Base-by-base conservation (phyloP, 1,140 invertebrate species). In the Drosophila arawakana region DNA sequence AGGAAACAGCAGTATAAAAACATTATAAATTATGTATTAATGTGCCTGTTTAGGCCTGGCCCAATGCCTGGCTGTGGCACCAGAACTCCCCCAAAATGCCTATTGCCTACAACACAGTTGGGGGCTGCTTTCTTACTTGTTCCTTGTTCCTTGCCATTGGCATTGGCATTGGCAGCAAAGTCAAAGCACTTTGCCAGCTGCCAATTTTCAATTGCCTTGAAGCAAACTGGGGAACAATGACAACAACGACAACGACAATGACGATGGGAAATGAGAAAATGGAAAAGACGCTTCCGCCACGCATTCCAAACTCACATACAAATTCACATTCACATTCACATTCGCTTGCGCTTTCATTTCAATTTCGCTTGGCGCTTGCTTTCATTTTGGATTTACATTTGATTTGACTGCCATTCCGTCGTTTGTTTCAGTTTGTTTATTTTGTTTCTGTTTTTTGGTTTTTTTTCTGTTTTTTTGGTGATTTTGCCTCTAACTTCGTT, bases 11-110 rank as follows among this genome's bases (percentile, higher is more conserved):
- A 57, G 68, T 78, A 89, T 88, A 82, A 89, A 89, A 89, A 89
- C 84, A 89, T 89, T 90, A 89, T 89, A 89, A 89, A 89, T 89
- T 89, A 89, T 89, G 84, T 89, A 89, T 89, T 89, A 89, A 89
- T 89, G 84, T 89, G 84, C 80, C 84, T 75, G 80, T 84, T 89
- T 59, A 44, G 57, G 50, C 50, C 30, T 73, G 84, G 71, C 84
- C 76, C 52, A 47, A 69, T 55, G 71, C 66, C 61, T 59, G 55
- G 69, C 43, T 37, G 57, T 61, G 76, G 71, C 65, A 58, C 34
- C 43, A 49, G 67, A 34, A 30, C 49, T 30, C 55, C 67, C 47
- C 25, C 25, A 30, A 30, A 30, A 58, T 13, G 43, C 46, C 37
- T 66, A 63, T 71, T 62, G 61, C 69, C 44, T 43, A 34, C 49